phyloP scores from a whole-genome alignment of 2,113 vertebrate genomes.

The Blennius ocellaris region DNA sequence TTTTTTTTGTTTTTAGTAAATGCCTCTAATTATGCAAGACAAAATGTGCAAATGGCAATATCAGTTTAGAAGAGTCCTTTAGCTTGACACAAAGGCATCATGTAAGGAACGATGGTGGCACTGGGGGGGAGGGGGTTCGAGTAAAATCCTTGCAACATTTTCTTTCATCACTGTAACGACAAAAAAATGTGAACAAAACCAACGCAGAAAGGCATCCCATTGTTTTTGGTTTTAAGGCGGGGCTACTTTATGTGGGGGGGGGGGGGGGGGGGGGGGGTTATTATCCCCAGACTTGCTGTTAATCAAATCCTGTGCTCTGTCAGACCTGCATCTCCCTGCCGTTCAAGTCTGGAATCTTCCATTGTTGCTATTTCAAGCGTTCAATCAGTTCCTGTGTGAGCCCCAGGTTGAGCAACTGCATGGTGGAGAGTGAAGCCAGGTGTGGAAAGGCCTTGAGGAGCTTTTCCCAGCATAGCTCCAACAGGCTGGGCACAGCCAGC shows the following conservation, averaged over 20 bases:
- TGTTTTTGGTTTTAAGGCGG: constrained; percentile 85
- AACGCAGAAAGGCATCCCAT: constrained; percentile 76
- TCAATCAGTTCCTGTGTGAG: constrained; percentile 96
- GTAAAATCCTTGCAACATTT: constrained; percentile 62
- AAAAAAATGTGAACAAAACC: constrained; percentile 20
- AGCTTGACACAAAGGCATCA: constrained; percentile 45
- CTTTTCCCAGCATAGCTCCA: constrained; percentile 98
- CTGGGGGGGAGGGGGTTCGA: neutral
- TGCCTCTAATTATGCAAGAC: constrained; percentile 33
- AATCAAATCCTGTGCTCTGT: constrained; percentile 52
- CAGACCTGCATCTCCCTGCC: constrained; percentile 20
- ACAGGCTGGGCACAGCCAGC: constrained; percentile 94
- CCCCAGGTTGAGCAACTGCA: constrained; percentile 94
- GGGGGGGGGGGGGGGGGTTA: constrained; percentile 17
- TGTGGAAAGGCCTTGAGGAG: constrained; percentile 91
- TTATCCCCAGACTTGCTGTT: constrained; percentile 35
- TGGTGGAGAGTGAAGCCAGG: constrained; percentile 86
- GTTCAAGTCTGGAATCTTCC: constrained; percentile 30
- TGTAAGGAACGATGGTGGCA: constrained; percentile 23
- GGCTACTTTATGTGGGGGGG: constrained; percentile 59
- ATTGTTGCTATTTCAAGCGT: constrained; percentile 88
- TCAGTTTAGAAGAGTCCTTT: constrained; percentile 35
- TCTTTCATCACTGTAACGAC: constrained; percentile 56
- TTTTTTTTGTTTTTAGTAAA: constrained; percentile 20
- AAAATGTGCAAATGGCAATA: constrained; percentile 67